phyloP scores from a whole-genome alignment of 2,797 vertebrate species.

The Cyclura pinguis region DNA sequence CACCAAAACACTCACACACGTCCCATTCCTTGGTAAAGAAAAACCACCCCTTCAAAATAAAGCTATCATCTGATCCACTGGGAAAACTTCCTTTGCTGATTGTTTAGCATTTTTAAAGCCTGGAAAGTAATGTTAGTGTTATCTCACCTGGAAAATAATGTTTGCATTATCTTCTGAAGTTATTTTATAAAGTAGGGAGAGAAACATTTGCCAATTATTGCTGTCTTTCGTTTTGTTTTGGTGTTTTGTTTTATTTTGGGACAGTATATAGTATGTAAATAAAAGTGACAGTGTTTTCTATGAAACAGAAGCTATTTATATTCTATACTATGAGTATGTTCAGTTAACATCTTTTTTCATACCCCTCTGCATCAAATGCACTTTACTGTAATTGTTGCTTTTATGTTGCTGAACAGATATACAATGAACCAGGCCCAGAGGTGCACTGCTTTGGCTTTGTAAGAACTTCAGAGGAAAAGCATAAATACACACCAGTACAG shows the following conservation, averaged over 20 bases:
- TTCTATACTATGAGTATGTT: too few species aligned
- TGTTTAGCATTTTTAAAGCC: neutral
- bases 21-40: neutral
- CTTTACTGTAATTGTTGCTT: neutral
- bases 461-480: neutral
- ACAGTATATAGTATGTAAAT: neutral
- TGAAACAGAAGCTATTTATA: neutral
- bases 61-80: neutral
- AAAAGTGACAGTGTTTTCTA: neutral
- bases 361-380: neutral
- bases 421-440: conserved; percentile 30
- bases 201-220: neutral
- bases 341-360: neutral
- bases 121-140: neutral
- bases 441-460: neutral
- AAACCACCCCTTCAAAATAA: too few species aligned
- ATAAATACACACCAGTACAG: neutral
- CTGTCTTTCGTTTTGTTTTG: neutral
- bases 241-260: neutral
- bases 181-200: neutral
- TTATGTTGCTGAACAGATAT: conserved; percentile 10
- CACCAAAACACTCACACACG: neutral
- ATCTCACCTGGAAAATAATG: neutral
- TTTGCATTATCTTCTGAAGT: neutral
- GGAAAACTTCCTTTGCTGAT: neutral